A percentile compares a stretch with the other conserved stretches of the same genome.
These are phyloP conservation scores for Myotis davidii DNA, from an alignment of 2,113 vertebrate species.

Conservation along the genomic window DNA sequence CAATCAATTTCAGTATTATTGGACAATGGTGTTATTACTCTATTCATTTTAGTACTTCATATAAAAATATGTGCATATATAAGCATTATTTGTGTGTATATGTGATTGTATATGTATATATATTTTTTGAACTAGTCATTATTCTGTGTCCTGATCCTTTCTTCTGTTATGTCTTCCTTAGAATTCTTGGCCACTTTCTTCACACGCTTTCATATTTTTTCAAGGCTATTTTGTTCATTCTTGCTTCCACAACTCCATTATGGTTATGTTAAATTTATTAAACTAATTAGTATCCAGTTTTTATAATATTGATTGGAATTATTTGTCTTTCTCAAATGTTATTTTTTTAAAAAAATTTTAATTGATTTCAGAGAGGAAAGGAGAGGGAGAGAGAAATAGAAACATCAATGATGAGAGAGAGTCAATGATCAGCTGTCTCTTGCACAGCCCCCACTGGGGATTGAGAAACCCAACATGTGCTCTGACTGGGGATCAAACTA, in stretches of 20 bases:
- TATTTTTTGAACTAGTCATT: background rate
- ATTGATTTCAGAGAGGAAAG: too few species aligned
- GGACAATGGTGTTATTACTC: background rate
- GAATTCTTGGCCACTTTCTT: background rate
- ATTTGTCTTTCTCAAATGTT: background rate
- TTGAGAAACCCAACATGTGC: too few species aligned
- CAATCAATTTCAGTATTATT: background rate
- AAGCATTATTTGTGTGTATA: background rate
- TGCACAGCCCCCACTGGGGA: too few species aligned
- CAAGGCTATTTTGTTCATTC: background rate
- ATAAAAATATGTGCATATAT: background rate
- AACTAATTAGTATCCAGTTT: background rate
- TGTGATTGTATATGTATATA: background rate
- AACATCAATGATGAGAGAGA: too few species aligned
- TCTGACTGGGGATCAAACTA: too few species aligned
- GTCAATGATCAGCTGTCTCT: too few species aligned
- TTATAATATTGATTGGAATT: constrained; percentile 28
- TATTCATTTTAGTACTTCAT: background rate
- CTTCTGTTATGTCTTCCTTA: background rate
- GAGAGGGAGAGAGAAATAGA: too few species aligned
- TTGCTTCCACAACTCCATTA: background rate
- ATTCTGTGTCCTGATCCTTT: background rate
- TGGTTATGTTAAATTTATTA: background rate
- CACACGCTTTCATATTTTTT: background rate
- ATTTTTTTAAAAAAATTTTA: background rate